A percentile compares a stretch with the other conserved stretches of the same genome.
These are phyloP conservation scores for Iselma pallidipennis DNA, from an alignment of 2,888 invertebrate species.

Conservation along the genomic window DNA sequence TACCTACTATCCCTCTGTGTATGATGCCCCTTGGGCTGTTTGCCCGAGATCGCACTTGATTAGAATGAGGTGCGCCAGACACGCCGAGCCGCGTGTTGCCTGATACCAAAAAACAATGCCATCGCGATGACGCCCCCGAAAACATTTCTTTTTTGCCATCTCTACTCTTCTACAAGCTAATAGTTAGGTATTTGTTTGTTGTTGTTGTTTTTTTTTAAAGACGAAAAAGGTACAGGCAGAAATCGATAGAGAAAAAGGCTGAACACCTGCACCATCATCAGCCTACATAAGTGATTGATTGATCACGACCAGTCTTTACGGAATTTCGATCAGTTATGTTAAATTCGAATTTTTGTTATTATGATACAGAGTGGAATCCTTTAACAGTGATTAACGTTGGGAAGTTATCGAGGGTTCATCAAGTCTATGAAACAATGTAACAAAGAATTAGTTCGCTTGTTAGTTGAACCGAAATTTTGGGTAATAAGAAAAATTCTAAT, in stretches of 20 bases:
- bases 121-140: conserved; percentile 26
- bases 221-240: background rate
- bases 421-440: no score
- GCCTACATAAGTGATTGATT: conserved; percentile 1
- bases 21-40: conserved; percentile 43
- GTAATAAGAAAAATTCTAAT: no score
- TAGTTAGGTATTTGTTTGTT: no score
- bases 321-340: background rate
- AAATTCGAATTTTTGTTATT: background rate
- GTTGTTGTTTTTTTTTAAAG: no score
- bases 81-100: conserved; percentile 34
- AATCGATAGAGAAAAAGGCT: background rate
- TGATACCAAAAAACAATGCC: conserved; percentile 34
- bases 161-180: background rate
- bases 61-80: conserved; percentile 49
- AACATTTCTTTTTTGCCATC: background rate
- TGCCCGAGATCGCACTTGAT: conserved; percentile 48
- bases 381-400: no score
- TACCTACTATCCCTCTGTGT: conserved; percentile 19
- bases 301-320: background rate
- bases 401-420: no score
- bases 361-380: no score
- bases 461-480: no score
- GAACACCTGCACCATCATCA: conserved; percentile 2
- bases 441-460: no score